Evolutionary conservation across 2,797 vertebrate species (phyloP).

Genomic region (Ctenochaetus hawaiiensis): DNA sequence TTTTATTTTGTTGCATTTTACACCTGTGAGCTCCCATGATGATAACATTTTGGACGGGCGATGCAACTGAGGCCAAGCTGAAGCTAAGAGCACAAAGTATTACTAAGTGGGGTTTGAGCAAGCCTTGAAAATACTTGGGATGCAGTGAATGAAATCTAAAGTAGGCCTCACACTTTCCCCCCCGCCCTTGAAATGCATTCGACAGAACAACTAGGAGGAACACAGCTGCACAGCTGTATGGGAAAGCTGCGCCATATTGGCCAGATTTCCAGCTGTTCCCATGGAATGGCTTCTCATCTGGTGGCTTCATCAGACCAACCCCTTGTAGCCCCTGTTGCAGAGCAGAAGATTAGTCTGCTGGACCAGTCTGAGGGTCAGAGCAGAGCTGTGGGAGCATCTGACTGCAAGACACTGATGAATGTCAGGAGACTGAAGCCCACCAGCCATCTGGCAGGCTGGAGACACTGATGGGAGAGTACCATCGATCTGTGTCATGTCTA

Average conservation of each 20-base stretch:
- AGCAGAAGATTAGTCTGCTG: slow-evolving; percentile 50
- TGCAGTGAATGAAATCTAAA: slow-evolving; percentile 19
- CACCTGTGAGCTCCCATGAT: slow-evolving; percentile 27
- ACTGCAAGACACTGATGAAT: slow-evolving; percentile 83
- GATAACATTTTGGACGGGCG: slow-evolving; percentile 15
- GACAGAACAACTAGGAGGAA: slow-evolving; percentile 20
- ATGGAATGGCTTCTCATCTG: slow-evolving; percentile 61
- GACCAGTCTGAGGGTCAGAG: slow-evolving; percentile 67
- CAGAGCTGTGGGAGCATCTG: slow-evolving; percentile 75
- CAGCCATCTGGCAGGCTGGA: slow-evolving; percentile 75
- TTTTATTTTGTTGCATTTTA: slow-evolving; percentile 49
- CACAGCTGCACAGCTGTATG: slow-evolving; percentile 52
- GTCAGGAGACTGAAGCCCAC: slow-evolving; percentile 76
- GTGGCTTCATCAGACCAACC: slow-evolving; percentile 74
- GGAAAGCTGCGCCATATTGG: slow-evolving; percentile 62
- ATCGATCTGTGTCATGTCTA: slow-evolving; percentile 79
- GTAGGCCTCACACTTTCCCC: slow-evolving; percentile 20
- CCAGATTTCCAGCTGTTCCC: slow-evolving; percentile 57
- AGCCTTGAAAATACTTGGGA: slow-evolving; percentile 36
- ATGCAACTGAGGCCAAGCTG: slow-evolving; percentile 16
- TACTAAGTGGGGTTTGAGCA: slow-evolving; percentile 37
- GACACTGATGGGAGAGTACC: slow-evolving; percentile 64
- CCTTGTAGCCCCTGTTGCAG: slow-evolving; percentile 37
- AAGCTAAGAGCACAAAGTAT: slow-evolving; percentile 28
- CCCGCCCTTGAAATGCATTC: slow-evolving; percentile 54